Conservation (phyloP, 1,140 invertebrate genomes). For the Streblospio benedicti region DNA sequence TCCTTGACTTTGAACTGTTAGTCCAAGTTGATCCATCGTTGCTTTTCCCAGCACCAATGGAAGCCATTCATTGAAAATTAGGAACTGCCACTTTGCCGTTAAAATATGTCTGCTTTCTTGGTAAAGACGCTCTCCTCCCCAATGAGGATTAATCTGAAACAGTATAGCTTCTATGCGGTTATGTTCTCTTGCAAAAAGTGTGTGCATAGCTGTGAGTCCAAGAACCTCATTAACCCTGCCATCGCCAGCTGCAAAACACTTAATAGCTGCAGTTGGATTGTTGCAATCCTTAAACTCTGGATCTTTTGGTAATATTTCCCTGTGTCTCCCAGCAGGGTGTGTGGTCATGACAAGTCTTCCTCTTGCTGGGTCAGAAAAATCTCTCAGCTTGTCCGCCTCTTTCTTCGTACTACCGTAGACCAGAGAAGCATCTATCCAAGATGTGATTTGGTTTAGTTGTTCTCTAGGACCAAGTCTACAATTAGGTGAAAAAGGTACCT, state of each 20-base stretch:
- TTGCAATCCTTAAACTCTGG: conserved; percentile 8
- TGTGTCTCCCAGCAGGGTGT: conserved; percentile 49
- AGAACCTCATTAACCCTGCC: conserved; percentile 74
- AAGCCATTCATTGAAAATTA: conserved; percentile 76
- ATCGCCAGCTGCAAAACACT: too few species aligned
- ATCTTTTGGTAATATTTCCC: conserved; percentile 2
- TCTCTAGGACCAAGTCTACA: conserved; percentile 57
- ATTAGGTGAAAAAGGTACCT: conserved; percentile 54
- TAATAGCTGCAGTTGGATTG: too few species aligned
- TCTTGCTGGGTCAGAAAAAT: conserved; percentile 50
- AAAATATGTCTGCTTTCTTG: conserved; percentile 77
- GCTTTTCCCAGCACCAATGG: conserved; percentile 65
- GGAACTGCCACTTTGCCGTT: conserved; percentile 69
- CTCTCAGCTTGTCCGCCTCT: conserved; percentile 7
- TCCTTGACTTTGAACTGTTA: background rate
- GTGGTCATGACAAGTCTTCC: conserved; percentile 72
- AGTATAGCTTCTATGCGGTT: conserved; percentile 75
- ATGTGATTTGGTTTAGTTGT: conserved; percentile 68
- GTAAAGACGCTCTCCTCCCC: conserved; percentile 59
- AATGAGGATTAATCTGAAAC: conserved; percentile 67
- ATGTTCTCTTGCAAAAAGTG: conserved; percentile 91
- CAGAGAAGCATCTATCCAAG: conserved; percentile 73
- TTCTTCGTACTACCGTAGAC: conserved; percentile 59
- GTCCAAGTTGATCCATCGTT: background rate
- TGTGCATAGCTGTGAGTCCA: conserved; percentile 89